Evolutionary conservation across 2,888 invertebrate species (phyloP).

Genomic region (Leptothorax acervorum): DNA sequence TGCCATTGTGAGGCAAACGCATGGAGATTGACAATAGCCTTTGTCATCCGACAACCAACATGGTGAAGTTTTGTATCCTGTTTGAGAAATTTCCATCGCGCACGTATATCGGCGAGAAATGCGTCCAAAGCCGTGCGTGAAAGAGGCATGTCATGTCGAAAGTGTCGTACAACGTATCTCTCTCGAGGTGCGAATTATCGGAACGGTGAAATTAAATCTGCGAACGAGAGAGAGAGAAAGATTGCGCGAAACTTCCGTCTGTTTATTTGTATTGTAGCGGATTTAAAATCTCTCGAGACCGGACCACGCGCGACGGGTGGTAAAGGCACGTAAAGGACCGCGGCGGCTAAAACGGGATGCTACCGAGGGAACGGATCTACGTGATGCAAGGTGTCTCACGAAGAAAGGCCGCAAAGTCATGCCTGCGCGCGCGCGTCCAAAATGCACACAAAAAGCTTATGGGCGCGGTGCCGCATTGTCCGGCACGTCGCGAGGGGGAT

Average conservation of each 20-base stretch:
- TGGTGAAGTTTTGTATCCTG: constrained; percentile 36
- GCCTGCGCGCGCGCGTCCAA: constrained; percentile 52
- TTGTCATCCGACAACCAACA: constrained; percentile 62
- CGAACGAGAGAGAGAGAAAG: not conserved
- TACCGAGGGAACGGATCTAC: constrained; percentile 49
- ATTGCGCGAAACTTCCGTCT: not conserved
- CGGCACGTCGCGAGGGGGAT: constrained; percentile 45
- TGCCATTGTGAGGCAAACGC: constrained; percentile 56
- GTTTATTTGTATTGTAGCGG: constrained; percentile 49
- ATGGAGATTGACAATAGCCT: constrained; percentile 63
- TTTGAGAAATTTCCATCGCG: constrained; percentile 62
- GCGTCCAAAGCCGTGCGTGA: not conserved
- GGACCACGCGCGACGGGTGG: constrained; percentile 38
- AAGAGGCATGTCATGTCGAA: not conserved
- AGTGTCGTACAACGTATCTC: not conserved
- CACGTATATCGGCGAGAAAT: constrained; percentile 1
- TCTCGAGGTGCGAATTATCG: not conserved
- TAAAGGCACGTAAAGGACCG: constrained; percentile 33
- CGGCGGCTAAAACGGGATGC: constrained; percentile 37
- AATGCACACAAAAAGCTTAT: constrained; percentile 55
- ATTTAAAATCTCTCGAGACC: constrained; percentile 44
- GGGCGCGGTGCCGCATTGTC: constrained; percentile 55
- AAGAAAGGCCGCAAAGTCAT: constrained; percentile 53
- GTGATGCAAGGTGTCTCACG: constrained; percentile 63
- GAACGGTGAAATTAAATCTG: not conserved